A percentile compares a stretch with the other conserved stretches of the same genome.
Conservation (phyloP, 2,888 invertebrate genomes). For the Arenicola marina region DNA sequence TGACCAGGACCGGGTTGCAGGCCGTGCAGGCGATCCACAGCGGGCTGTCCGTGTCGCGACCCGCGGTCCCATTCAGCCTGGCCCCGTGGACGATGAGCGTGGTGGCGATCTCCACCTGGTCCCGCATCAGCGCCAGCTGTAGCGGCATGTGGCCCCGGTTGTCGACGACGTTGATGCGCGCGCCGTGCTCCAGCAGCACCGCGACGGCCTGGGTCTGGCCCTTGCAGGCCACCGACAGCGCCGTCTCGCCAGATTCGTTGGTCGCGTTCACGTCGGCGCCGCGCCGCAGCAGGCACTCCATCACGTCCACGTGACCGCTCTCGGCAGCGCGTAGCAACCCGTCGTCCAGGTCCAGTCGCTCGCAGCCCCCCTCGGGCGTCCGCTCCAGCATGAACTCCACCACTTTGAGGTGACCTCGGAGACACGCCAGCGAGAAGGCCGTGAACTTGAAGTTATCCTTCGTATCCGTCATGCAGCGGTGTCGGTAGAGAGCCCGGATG, state of each 20-base stretch:
- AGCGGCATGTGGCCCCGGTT: conserved; percentile 25
- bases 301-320: conserved; percentile 21
- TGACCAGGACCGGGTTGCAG: conserved; percentile 28
- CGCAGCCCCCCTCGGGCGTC: no score
- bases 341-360: conserved; percentile 21
- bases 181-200: conserved; percentile 22
- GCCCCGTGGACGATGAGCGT: conserved; percentile 27
- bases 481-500: conserved; percentile 13
- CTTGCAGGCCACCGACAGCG: conserved; percentile 21
- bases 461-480: conserved; percentile 10
- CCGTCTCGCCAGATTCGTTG: conserved; percentile 21
- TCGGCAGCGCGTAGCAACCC: conserved; percentile 24
- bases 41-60: conserved; percentile 19
- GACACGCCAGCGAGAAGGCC: conserved; percentile 26
- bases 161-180: conserved; percentile 20
- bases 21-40: conserved; percentile 19
- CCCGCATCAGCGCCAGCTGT: conserved; percentile 23
- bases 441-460: conserved; percentile 25
- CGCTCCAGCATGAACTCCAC: conserved; percentile 15
- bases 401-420: conserved; percentile 25
- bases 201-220: conserved; percentile 21
- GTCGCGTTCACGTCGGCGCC: conserved; percentile 23
- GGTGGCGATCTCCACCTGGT: conserved; percentile 22
- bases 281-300: conserved; percentile 18
- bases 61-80: conserved; percentile 5